Conservation (phyloP, 1,140 invertebrate species). For the Euschistus heros region DNA sequence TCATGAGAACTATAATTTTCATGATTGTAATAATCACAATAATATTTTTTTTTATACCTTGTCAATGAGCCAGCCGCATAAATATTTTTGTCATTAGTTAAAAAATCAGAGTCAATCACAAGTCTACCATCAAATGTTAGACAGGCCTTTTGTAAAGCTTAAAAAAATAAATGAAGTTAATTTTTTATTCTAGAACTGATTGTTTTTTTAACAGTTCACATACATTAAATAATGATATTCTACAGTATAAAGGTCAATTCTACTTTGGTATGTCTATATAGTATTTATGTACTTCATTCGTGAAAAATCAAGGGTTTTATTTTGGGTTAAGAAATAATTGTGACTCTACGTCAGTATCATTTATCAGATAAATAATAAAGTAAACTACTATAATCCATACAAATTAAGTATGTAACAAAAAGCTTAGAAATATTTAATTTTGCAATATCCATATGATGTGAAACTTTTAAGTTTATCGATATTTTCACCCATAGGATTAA, state of each 20-base stretch:
- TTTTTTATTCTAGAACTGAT: neutral
- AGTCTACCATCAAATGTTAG: slow-evolving; percentile 59
- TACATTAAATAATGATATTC: neutral
- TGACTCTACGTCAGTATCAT: too few species aligned
- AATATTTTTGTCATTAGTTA: slow-evolving; percentile 57
- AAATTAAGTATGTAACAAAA: too few species aligned
- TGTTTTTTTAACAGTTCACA: too few species aligned
- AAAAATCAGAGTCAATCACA: slow-evolving; percentile 52
- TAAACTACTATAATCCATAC: too few species aligned
- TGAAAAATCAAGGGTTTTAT: slow-evolving; percentile 12
- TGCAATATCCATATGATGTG: too few species aligned
- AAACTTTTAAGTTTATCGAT: too few species aligned
- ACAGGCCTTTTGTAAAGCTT: slow-evolving; percentile 52
- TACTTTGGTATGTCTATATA: neutral
- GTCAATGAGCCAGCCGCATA: slow-evolving; percentile 57
- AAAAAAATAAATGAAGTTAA: slow-evolving; percentile 32
- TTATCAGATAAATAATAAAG: too few species aligned
- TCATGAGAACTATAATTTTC: slow-evolving; percentile 43
- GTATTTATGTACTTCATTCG: neutral
- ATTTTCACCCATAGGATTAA: too few species aligned
- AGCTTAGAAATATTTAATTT: too few species aligned
- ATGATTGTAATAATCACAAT: slow-evolving; percentile 39
- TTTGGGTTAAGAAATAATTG: too few species aligned
- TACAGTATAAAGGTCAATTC: neutral
- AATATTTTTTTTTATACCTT: slow-evolving; percentile 45